phyloP scores from a whole-genome alignment of 2,797 vertebrate genomes.

The Halcyon leucocephala region DNA sequence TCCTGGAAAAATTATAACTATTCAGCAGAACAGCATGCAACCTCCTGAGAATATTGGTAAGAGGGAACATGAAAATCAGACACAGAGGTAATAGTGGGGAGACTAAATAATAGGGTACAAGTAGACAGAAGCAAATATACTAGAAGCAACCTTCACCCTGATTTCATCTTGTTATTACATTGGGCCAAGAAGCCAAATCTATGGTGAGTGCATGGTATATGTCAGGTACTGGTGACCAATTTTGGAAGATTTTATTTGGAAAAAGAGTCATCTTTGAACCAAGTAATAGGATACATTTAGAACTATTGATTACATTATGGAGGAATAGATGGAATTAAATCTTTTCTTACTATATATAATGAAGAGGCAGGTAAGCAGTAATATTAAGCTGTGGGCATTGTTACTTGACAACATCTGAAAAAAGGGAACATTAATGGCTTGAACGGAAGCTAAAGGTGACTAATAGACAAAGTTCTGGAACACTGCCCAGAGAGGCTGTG shows the following conservation, averaged over 20 bases:
- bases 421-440: neutral
- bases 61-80: neutral
- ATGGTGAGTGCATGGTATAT: neutral
- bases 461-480: neutral
- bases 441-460: neutral
- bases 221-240: neutral
- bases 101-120: neutral
- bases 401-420: neutral
- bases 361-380: neutral
- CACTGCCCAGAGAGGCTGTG: no score
- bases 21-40: neutral
- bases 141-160: neutral
- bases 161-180: neutral
- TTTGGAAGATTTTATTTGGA: neutral
- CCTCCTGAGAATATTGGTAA: neutral
- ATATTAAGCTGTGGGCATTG: neutral
- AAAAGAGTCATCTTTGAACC: neutral
- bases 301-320: neutral
- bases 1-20: neutral
- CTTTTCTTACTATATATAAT: neutral
- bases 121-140: neutral
- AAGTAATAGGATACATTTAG: neutral
- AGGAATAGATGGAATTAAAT: neutral
- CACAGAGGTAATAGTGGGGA: neutral
- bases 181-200: neutral